Conservation (phyloP, 2,797 vertebrate species). For the Propithecus perrieri region DNA sequence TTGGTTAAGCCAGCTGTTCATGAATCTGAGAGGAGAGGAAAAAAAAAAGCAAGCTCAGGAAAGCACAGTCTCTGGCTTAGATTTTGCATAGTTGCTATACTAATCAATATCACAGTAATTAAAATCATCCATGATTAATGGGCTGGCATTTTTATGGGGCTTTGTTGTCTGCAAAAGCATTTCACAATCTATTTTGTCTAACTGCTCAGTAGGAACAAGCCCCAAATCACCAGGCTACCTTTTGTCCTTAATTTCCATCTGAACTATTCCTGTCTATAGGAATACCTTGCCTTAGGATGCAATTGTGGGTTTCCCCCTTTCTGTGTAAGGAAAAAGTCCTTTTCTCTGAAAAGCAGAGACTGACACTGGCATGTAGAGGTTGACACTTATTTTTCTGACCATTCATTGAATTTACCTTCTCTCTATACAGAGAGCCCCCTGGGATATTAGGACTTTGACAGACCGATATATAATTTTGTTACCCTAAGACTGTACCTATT, state of each 20-base stretch:
- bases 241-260: constrained; percentile 56
- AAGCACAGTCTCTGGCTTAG: constrained; percentile 64
- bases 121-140: constrained; percentile 78
- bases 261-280: not conserved
- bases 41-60: constrained; percentile 67
- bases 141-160: constrained; percentile 54
- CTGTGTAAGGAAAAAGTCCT: not conserved
- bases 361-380: not conserved
- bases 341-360: constrained; percentile 31
- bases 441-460: not conserved
- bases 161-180: constrained; percentile 59
- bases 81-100: constrained; percentile 70
- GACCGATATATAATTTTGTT: not conserved
- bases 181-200: constrained; percentile 67
- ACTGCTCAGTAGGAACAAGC: constrained; percentile 24
- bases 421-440: not conserved
- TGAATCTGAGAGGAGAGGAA: not conserved
- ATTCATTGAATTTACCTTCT: constrained; percentile 19
- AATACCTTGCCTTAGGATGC: not conserved
- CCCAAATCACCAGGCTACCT: constrained; percentile 54
- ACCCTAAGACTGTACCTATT: not conserved
- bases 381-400: not conserved
- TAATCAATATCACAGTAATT: constrained; percentile 76
- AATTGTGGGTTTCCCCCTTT: not conserved
- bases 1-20: constrained; percentile 66